Evolutionary conservation across 2,888 invertebrate genomes (phyloP).

Genomic region (Palloptera scutellata): DNA sequence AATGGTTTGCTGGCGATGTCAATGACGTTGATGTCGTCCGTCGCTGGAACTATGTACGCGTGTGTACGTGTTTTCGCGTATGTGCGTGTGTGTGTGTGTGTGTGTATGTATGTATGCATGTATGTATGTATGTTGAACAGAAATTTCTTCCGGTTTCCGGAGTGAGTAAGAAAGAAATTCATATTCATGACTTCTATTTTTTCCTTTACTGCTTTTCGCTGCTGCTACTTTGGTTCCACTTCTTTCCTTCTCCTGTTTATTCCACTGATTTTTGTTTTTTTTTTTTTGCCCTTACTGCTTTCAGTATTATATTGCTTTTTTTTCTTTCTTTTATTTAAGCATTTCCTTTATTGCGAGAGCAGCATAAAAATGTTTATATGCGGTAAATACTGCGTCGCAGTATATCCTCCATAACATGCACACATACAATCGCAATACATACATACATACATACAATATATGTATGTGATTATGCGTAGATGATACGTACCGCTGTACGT

Average conservation of each 20-base stretch:
- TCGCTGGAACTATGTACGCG: slow-evolving; percentile 2
- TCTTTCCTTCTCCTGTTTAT: neutral
- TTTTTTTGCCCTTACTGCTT: neutral
- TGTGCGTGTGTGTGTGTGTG: neutral
- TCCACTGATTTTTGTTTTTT: neutral
- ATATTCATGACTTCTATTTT: slow-evolving; percentile 20
- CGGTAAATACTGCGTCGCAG: too few relatives aligned
- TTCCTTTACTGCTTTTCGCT: neutral
- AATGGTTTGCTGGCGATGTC: slow-evolving; percentile 11
- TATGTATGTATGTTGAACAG: slow-evolving; percentile 5
- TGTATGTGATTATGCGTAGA: too few relatives aligned
- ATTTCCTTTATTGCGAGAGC: slow-evolving; percentile 9
- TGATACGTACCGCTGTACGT: too few relatives aligned
- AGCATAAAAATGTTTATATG: slow-evolving; percentile 9
- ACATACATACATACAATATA: neutral
- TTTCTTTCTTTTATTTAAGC: slow-evolving; percentile 3
- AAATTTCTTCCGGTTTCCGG: slow-evolving; percentile 7
- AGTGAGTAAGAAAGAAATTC: slow-evolving; percentile 13
- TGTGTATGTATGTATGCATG: neutral
- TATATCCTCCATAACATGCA: neutral
- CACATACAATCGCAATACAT: neutral
- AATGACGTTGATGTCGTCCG: slow-evolving; percentile 16
- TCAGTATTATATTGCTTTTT: too few relatives aligned
- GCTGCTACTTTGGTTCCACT: neutral
- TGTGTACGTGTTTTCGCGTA: neutral